Evolutionary conservation across 2,888 invertebrate species (phyloP).

Genomic region (Philonicus albiceps): DNA sequence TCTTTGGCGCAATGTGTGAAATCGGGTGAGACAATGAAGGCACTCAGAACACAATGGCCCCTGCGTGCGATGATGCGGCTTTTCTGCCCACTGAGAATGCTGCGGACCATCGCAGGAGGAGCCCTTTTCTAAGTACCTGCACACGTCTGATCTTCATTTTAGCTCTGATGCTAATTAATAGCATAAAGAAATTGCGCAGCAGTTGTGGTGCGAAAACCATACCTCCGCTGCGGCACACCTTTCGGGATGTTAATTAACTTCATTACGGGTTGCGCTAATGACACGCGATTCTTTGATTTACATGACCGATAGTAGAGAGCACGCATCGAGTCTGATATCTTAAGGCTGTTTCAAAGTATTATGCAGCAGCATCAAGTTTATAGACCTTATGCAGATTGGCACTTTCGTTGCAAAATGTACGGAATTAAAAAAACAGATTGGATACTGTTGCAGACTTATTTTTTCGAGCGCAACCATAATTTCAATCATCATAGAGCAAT

Average conservation of each 20-base stretch:
- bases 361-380: not conserved
- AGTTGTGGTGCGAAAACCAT: slow-evolving; percentile 33
- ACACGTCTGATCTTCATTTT: slow-evolving; percentile 35
- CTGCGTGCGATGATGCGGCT: not conserved
- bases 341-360: not conserved
- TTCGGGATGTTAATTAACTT: slow-evolving; percentile 49
- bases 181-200: slow-evolving; percentile 42
- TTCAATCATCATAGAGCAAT: too few relatives aligned
- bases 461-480: too few relatives aligned
- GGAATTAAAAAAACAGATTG: not conserved
- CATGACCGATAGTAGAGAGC: slow-evolving; percentile 46
- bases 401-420: not conserved
- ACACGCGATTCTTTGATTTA: slow-evolving; percentile 49
- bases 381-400: not conserved
- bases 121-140: slow-evolving; percentile 22
- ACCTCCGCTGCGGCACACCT: slow-evolving; percentile 44
- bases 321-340: slow-evolving; percentile 31
- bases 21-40: not conserved
- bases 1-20: not conserved
- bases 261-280: slow-evolving; percentile 48
- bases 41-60: not conserved
- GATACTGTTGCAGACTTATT: too few relatives aligned
- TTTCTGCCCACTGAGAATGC: not conserved
- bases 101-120: not conserved
- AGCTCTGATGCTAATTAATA: slow-evolving; percentile 46